Evolutionary conservation across 2,888 invertebrate genomes (phyloP).

Genomic region (Ephialtes manifestator): DNA sequence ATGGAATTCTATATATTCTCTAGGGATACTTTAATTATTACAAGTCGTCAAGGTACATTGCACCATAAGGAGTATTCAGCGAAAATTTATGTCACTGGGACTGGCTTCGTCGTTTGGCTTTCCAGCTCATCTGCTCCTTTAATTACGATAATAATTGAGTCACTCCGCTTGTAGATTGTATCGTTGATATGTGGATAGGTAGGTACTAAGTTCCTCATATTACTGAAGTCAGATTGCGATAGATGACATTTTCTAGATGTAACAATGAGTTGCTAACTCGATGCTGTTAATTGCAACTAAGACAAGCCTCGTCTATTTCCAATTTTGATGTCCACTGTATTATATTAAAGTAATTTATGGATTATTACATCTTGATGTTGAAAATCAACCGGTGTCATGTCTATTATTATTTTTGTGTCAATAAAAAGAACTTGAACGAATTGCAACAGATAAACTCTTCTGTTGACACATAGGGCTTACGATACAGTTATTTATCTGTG

Average conservation of each 20-base stretch:
- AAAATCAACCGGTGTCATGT: not conserved
- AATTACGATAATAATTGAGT: conserved; percentile 19
- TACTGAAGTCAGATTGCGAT: not conserved
- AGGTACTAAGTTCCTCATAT: not conserved
- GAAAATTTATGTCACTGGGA: conserved; percentile 3
- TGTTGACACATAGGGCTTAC: conserved; percentile 7
- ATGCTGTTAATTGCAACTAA: not conserved
- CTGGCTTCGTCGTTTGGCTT: not conserved
- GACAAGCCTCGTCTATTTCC: not conserved
- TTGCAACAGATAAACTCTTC: conserved; percentile 16
- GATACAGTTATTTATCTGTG: conserved; percentile 25
- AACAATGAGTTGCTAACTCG: not conserved
- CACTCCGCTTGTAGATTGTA: not conserved
- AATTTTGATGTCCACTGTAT: not conserved
- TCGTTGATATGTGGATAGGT: not conserved
- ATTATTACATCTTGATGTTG: not conserved
- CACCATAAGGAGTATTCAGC: not conserved
- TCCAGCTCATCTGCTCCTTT: not conserved
- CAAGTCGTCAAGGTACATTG: conserved; percentile 1
- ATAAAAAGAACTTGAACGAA: conserved; percentile 14
- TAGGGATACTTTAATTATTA: conserved; percentile 50
- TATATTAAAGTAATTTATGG: not conserved
- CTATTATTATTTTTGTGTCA: not conserved
- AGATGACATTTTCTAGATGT: not conserved
- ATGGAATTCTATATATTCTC: conserved; percentile 50